Evolutionary conservation across 2,888 invertebrate genomes (phyloP), one percentile per base, ranked within the genome.

Genomic region (Nymphalis c-album): DNA sequence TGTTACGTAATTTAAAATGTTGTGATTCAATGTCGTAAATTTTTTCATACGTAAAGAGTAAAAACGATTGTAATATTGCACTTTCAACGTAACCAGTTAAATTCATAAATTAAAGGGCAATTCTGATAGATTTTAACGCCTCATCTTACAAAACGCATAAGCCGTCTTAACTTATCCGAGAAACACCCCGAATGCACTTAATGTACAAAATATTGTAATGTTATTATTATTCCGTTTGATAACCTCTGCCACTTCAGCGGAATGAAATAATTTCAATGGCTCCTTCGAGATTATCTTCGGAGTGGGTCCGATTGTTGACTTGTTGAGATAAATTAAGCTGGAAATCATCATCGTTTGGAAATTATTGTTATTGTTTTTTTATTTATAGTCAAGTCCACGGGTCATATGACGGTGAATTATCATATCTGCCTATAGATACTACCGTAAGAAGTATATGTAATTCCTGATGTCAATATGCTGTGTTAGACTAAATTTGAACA

Each of bases 121-220:
- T 60, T 81, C 82, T 82, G 78, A 18, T 64, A 65, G 45, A 63
- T 81, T 78, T 7, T 61, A 78, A 71, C 57, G 45, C 63, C 72
- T 76, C 73, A 75, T 85, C 85, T 87, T 84, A 83, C 77, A 75
- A 18, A 77, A 79, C 76, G 78, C 79, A 84, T 83, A 85, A 85
- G 83, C 82, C 78, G 78, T 62, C 59, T 79, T 82, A 81, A 85
- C 84, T 87, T 87, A 87, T 85, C 83, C 83, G 76, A 79, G 78
- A 79, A 82, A 79, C 83, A 85, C 85, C 86, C 85, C 80, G 85
- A 82, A 85, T 80, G 85, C 85, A 88, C 88, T 89, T 88, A 90
- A 89, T 89, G 87, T 85, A 86, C 84, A 87, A 86, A 88, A 89
- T 90, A 90, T 90, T 90, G 85, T 89, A 90, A 90, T 90, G 88